Percentiles rank a stretch among this genome's conserved stretches.
Evolutionary conservation across 2,113 vertebrate genomes (phyloP).

Genomic region (Podarcis cretensis): DNA sequence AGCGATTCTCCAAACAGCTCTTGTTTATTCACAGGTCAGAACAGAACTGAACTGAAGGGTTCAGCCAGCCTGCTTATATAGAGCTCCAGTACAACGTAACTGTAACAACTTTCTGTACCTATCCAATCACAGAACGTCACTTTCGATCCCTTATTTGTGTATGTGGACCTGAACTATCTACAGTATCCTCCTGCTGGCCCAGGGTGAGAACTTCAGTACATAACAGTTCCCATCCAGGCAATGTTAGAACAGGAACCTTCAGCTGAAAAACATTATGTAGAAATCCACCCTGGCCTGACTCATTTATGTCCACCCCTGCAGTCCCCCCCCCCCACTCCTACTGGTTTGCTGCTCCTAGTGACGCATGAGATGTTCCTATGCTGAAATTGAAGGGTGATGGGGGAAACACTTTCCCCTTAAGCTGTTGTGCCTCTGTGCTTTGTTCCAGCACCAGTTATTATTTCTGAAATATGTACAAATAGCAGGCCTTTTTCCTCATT

Average conservation of each 20-base stretch:
- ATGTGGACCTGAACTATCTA: no score
- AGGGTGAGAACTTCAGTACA: no score
- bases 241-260: not conserved
- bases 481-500: not conserved
- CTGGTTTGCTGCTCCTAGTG: not conserved
- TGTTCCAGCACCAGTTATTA: not conserved
- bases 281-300: not conserved
- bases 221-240: not conserved
- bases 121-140: no score
- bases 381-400: not conserved
- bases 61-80: no score
- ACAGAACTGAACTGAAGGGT: no score
- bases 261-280: not conserved
- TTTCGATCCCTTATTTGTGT: no score
- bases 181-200: no score
- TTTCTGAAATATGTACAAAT: not conserved
- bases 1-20: no score
- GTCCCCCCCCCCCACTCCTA: not conserved
- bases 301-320: conserved; percentile 4
- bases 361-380: not conserved
- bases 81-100: no score
- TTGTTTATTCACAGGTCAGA: no score
- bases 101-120: no score
- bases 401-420: not conserved
- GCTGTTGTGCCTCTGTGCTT: not conserved